Evolutionary conservation across 53 echinoderm and acorn worm genomes (phyloP).

Genomic region (Holothuria leucospilota): DNA sequence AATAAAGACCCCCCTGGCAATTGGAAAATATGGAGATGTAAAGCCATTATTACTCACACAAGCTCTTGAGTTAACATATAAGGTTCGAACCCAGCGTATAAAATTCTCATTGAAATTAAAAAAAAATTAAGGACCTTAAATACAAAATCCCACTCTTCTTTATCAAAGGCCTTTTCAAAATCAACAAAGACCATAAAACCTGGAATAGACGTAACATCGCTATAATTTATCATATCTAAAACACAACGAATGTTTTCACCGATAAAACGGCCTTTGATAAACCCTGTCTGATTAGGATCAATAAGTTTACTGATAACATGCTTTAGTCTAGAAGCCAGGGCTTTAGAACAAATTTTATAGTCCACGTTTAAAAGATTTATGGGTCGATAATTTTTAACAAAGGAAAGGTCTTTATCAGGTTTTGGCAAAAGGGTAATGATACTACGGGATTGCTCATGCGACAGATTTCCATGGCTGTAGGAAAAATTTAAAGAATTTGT

Average conservation of each 20-base stretch:
- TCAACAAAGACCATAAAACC: not conserved
- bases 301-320: not conserved
- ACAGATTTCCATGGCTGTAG: not conserved
- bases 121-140: not conserved
- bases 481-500: no score
- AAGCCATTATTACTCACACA: constrained; percentile 10
- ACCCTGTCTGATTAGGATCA: not conserved
- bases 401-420: not conserved
- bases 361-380: not conserved
- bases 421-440: not conserved
- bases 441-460: not conserved
- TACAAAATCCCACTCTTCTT: not conserved
- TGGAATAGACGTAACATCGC: not conserved
- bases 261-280: not conserved
- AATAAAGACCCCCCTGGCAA: constrained; percentile 2
- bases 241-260: no score
- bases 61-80: not conserved
- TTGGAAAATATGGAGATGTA: not conserved
- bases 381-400: constrained; percentile 14
- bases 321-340: not conserved
- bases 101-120: not conserved
- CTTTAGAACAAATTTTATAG: not conserved
- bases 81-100: not conserved
- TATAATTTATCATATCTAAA: not conserved
- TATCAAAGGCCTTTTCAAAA: not conserved